Conservation (phyloP, 2,113 vertebrate genomes). For the Morone saxatilis region DNA sequence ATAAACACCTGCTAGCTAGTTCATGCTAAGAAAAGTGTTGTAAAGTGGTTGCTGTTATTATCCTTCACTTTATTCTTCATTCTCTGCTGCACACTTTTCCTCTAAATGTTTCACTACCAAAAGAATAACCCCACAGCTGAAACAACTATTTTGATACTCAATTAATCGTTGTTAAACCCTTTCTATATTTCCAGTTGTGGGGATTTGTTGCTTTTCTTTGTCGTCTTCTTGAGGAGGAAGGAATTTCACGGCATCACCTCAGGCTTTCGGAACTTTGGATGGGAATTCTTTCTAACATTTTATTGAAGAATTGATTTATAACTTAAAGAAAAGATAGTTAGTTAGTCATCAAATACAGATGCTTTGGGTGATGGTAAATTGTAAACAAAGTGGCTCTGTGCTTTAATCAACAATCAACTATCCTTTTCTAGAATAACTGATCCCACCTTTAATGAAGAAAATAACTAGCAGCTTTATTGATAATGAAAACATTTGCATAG, state of each 20-base stretch:
- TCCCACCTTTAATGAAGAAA: no score
- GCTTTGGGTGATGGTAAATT: no score
- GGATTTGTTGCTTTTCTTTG: background rate
- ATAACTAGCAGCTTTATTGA: background rate
- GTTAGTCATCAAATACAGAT: no score
- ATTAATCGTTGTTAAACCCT: no score
- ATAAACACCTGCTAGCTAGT: background rate
- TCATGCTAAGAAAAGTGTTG: slow-evolving; percentile 5
- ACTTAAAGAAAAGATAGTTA: background rate
- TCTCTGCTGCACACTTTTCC: background rate
- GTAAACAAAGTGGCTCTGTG: no score
- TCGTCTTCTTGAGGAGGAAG: background rate
- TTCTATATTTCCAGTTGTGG: no score
- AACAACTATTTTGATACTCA: no score
- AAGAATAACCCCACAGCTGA: no score
- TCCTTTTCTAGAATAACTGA: no score
- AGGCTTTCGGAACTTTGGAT: background rate
- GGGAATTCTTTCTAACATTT: background rate
- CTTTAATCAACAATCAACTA: no score
- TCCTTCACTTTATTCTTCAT: background rate
- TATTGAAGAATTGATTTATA: background rate
- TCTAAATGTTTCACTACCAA: background rate
- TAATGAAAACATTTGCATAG: background rate
- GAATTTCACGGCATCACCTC: background rate
- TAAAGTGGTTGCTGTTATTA: background rate